These are phyloP conservation scores for Dreissena rostriformis DNA, from an alignment of 1,140 invertebrate species.

Conservation along the genomic window DNA sequence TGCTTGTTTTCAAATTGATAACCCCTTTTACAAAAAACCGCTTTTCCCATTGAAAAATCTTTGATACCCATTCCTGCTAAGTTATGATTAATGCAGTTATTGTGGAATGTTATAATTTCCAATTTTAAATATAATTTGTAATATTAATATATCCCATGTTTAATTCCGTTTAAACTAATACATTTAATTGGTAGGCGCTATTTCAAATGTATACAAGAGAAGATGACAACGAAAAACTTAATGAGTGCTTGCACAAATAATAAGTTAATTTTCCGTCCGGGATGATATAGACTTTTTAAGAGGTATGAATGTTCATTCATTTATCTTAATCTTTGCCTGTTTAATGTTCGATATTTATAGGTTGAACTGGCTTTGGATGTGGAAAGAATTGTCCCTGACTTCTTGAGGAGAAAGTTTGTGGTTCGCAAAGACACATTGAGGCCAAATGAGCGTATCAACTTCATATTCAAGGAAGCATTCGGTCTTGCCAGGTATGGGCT, in stretches of 20 bases:
- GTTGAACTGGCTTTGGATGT: slow-evolving; percentile 82
- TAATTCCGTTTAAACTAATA: background rate
- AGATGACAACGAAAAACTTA: no score
- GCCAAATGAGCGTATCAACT: slow-evolving; percentile 76
- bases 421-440: slow-evolving; percentile 73
- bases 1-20: background rate
- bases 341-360: slow-evolving; percentile 52
- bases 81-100: slow-evolving; percentile 6
- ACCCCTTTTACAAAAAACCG: background rate
- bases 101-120: slow-evolving; percentile 15
- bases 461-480: slow-evolving; percentile 62
- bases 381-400: slow-evolving; percentile 80
- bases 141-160: background rate
- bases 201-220: no score
- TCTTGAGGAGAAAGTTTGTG: slow-evolving; percentile 78
- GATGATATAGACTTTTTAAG: no score
- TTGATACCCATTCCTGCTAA: background rate
- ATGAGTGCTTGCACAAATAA: no score
- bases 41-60: background rate
- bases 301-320: no score
- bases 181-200: no score
- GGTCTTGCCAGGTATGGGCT: slow-evolving; percentile 64
- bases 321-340: no score
- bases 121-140: background rate
- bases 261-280: no score